Percentiles rank a stretch among this genome's conserved stretches.
Evolutionary conservation across 2,113 vertebrate genomes (phyloP).

Genomic region (Salvelinus sp.): DNA sequence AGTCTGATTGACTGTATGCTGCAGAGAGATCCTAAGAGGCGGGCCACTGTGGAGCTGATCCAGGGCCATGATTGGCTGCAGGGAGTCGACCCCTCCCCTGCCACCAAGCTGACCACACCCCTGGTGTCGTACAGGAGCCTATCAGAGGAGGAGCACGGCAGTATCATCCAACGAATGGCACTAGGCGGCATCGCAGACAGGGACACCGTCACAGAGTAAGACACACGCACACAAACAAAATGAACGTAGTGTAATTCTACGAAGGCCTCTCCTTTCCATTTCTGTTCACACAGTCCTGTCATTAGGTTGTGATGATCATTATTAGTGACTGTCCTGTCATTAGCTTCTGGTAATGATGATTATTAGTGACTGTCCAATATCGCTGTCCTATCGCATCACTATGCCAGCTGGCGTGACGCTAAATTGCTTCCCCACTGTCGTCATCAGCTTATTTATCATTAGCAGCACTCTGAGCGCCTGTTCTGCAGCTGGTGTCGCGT

Average conservation of each 20-base stretch:
- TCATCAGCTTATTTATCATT: slow-evolving; percentile 49
- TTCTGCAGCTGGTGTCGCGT: slow-evolving; percentile 33
- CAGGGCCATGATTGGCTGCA: slow-evolving; percentile 92
- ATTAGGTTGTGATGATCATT: not conserved
- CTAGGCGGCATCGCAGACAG: slow-evolving; percentile 92
- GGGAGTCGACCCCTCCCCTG: slow-evolving; percentile 96
- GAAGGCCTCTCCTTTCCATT: not conserved
- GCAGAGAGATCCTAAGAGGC: slow-evolving; percentile 92
- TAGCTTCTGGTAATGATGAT: not conserved
- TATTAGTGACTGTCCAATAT: slow-evolving; percentile 5
- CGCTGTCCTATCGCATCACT: slow-evolving; percentile 13
- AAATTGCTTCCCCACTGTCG: slow-evolving; percentile 29
- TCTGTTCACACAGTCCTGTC: not conserved
- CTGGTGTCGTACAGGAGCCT: slow-evolving; percentile 95
- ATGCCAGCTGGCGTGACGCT: slow-evolving; percentile 1
- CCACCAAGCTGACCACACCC: slow-evolving; percentile 94
- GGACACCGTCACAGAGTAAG: slow-evolving; percentile 93
- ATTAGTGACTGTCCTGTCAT: not conserved
- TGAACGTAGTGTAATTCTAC: not conserved
- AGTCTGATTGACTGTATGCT: slow-evolving; percentile 97
- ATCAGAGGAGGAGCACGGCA: slow-evolving; percentile 94
- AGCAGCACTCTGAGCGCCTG: slow-evolving; percentile 26
- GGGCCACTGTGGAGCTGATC: slow-evolving; percentile 92
- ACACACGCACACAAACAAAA: slow-evolving; percentile 10
- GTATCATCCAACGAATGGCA: slow-evolving; percentile 97